These are phyloP conservation scores for Falco berigora DNA, from an alignment of 2,797 vertebrate genomes.

Conservation along the genomic window DNA sequence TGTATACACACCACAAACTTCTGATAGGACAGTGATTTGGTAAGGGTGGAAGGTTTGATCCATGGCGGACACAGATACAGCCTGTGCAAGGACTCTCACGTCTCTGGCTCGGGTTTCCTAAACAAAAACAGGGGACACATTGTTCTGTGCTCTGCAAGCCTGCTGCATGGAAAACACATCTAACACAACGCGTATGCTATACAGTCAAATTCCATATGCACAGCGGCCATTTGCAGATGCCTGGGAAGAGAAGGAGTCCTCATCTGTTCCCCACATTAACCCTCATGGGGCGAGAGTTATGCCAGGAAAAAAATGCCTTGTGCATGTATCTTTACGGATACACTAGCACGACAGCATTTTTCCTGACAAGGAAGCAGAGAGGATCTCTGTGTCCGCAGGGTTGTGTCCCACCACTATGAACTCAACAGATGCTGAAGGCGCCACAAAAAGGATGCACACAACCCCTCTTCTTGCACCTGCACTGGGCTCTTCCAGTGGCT, in stretches of 20 bases:
- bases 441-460: fast-evolving
- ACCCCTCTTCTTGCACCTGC: neutral
- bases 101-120: neutral
- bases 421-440: neutral
- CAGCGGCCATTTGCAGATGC: neutral
- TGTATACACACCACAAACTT: neutral
- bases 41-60: neutral
- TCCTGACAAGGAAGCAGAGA: neutral
- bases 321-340: neutral
- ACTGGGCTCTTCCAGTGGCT: neutral
- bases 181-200: neutral
- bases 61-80: neutral
- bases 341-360: neutral
- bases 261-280: neutral
- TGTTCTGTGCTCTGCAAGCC: neutral
- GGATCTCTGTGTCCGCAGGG: neutral
- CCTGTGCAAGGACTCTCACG: neutral
- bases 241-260: neutral
- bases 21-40: neutral
- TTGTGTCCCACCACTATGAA: neutral
- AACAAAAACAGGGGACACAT: fast-evolving
- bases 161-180: neutral
- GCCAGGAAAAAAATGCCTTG: neutral
- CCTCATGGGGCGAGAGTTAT: neutral
- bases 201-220: neutral